Base-by-base conservation (phyloP, 2,888 invertebrate genomes). In the Heliothis peltigera region DNA sequence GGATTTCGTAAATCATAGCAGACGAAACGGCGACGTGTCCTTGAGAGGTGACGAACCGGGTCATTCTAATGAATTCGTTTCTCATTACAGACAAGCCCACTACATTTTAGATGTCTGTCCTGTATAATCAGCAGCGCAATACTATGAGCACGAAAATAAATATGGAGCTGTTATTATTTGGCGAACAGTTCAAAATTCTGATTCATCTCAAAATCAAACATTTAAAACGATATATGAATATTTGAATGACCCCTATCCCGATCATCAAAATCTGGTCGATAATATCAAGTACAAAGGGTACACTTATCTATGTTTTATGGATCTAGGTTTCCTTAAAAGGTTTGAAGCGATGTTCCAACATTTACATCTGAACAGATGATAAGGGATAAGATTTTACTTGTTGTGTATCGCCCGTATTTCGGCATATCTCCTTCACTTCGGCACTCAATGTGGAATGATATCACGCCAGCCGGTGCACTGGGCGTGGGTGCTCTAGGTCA, bases 401-500 rank as follows among this genome's bases (percentile, higher is more conserved):
- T 8, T 28, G 7, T 7, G 2, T 28, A 10, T 10, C 15, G 35
- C 15, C 35, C 15, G 2, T 35, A 4, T 25, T 44, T 32, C 7
- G 3, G 15, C 21, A 19, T 39, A 64, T 59, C 55, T 7, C 15
- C 15, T 0, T 58, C 2, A 1, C 25, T 70, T 70, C 15, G 1
- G 17, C 7, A 32, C 39, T 58, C 42, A 19, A 10, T 15, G 70
- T 64, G 0, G 44, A 39, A 65, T 71, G 70, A 70, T 71, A 71
- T 70, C 70, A 66, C 44, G 19, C 25, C 60, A 58, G 72, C 46
- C 56, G 43, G 60, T 61, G 57, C 57, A 55, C 8, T 1, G 17
- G 12, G 44, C 57, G 71, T 72, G 67, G 72, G 71, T 61, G 54
- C 71, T 58, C 67, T 71, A 61, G 72, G 67, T 61, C 72, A 54